Base-by-base conservation (phyloP, 1,140 invertebrate genomes). In the Listronotus bonariensis region DNA sequence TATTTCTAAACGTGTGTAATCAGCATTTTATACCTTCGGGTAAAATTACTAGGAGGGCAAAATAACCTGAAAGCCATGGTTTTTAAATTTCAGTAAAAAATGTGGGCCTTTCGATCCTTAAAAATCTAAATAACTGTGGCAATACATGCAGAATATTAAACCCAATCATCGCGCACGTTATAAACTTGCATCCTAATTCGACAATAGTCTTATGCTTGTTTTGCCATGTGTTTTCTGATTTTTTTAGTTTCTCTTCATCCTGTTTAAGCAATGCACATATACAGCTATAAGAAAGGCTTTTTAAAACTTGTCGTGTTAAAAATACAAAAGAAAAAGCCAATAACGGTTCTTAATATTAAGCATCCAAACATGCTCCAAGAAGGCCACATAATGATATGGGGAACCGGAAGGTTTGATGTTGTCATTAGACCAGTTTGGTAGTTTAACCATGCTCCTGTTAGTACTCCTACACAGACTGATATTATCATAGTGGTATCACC, bases 401-500 rank as follows among this genome's bases (percentile, higher is more conserved):
- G 92, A 15, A 88, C 87, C 31, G 79, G 72, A 3, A 77, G 58
- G 6, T 76, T 62, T 15, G 85, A 82, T 32, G 82, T 80, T 9
- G 77, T 74, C 80, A 92, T 86, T 60, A 86, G 81, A 26, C 91
- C 90, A 14, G 87, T 82, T 76, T 89, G 89, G 77, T 88, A 93
- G 80, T 93, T 92, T 6, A 91, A 79, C 92, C 92, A 95, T 2
- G 90, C 84, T n/a, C 92, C 93, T 8, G 86, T 79, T 46, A 89
- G 83, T 51, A 93, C 81, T 40, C 93, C 93, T n/a, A 87, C 86
- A 62, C 87, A 88, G 7, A 92, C 89, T 18, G 88, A 89, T 45
- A 95, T 80, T 53, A 94, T 90, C 80, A 92, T 88, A 8, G 91
- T 87, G 1, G 93, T 94, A 77, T 96, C 93, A 26, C 92, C 91